Evolutionary conservation across 2,888 invertebrate genomes (phyloP).

Genomic region (Scaptomyza tumidula): DNA sequence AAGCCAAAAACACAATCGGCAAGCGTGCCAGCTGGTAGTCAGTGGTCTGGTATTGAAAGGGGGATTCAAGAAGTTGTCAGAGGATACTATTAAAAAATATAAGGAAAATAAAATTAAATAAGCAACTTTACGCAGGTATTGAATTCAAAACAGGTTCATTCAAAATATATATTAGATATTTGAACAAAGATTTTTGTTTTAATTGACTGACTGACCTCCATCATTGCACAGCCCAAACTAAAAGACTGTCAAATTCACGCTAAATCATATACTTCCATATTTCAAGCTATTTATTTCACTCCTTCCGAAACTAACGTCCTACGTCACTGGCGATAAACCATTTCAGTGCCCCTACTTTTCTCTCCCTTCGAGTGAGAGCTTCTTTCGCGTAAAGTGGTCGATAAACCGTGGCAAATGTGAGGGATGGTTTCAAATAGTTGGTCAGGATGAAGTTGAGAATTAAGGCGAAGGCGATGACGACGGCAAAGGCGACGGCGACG

Average conservation of each 20-base stretch:
- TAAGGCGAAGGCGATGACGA: background rate
- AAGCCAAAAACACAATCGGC: conserved; percentile 58
- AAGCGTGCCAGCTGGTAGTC: conserved; percentile 39
- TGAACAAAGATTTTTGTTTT: no score
- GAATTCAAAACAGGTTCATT: no score
- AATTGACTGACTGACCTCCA: no score
- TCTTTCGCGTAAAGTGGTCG: conserved; percentile 64
- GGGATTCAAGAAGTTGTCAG: background rate
- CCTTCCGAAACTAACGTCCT: background rate
- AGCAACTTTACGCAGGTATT: no score
- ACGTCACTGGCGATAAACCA: conserved; percentile 35
- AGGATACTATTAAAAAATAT: background rate
- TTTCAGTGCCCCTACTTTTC: conserved; percentile 15
- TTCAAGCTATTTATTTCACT: background rate
- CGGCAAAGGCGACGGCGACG: background rate
- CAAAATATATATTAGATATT: no score
- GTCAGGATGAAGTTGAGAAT: conserved; percentile 6
- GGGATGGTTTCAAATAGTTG: conserved; percentile 32
- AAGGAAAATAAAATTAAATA: no score
- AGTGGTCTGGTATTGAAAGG: conserved; percentile 26
- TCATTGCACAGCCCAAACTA: no score
- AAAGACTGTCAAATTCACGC: no score
- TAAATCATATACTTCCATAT: background rate
- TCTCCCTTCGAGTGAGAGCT: conserved; percentile 41
- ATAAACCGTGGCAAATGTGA: conserved; percentile 71